Base-by-base conservation (phyloP, 1,140 invertebrate genomes). In the Cecropterus lyciades region DNA sequence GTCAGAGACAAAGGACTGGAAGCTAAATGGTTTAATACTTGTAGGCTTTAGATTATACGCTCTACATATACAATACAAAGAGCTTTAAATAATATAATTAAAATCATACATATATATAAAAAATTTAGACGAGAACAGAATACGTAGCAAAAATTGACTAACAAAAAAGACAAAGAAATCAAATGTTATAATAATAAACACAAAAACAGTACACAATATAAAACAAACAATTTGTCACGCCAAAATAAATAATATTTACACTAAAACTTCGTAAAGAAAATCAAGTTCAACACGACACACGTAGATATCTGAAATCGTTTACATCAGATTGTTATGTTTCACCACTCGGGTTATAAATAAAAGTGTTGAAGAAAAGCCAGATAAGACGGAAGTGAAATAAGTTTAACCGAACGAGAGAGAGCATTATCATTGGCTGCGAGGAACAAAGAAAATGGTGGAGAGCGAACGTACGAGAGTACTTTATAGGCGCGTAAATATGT, bases 401-500 rank as follows among this genome's bases (percentile, higher is more conserved):
- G 87, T 90, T 91, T 90, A 90, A 89, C 82, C 82, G 84, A 91
- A 91, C 83, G 85, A 77, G 77, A 88, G 87, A 90, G 83, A 85
- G 87, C 87, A 89, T 90, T 90, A 92, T 91, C 86, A 90, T 90
- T 87, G 87, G 86, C 86, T 85, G 76, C 77, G 79, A 80, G 84
- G 89, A 92, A 92, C 89, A 92, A 92, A 90, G 86, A 92, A 88
- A 91, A 91, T 89, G 83, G 86, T 88, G 79, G 87, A 88, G 85
- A 89, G 84, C 81, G 82, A 91, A 83, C 84, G 87, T 90, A 90
- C 87, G 84, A 89, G 86, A 90, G 87, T 90, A 89, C 89, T 91
- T 91, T 90, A 90, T 91, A 91, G 89, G 87, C 87, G 89, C 89
- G 89, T 91, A 91, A 91, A 91, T 91, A 91, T 91, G 89, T 90